A percentile compares a stretch with the other conserved stretches of the same genome.
Evolutionary conservation across 2,113 vertebrate genomes (phyloP).

Genomic region (Pipa parva): DNA sequence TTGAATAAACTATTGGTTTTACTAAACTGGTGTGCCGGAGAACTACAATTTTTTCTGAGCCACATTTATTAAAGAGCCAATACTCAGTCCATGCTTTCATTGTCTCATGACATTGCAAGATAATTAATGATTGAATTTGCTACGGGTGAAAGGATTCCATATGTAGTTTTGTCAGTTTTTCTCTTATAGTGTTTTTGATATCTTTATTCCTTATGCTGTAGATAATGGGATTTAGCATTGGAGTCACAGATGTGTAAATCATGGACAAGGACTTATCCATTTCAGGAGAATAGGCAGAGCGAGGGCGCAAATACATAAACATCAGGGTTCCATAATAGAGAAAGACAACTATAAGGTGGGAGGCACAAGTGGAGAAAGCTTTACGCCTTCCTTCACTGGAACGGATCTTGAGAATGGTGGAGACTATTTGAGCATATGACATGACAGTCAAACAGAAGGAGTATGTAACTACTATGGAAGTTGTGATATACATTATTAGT

Average conservation of each 20-base stretch:
- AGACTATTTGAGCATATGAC: background rate
- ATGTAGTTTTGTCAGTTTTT: no score
- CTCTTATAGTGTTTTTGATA: conserved; percentile 46
- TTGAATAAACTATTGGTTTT: no score
- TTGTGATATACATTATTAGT: background rate
- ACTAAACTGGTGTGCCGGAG: no score
- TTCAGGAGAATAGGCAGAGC: background rate
- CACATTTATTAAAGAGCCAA: no score
- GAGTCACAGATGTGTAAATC: conserved; percentile 12
- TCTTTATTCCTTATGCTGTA: conserved; percentile 25
- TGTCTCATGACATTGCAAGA: no score
- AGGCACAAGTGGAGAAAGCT: conserved; percentile 2
- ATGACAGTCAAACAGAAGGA: background rate
- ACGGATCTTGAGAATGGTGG: background rate
- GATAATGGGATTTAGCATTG: conserved; percentile 20
- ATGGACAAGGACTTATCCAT: background rate
- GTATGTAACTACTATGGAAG: no score
- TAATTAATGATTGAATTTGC: no score
- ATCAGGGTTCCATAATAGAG: background rate
- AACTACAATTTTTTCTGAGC: no score
- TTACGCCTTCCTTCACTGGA: background rate
- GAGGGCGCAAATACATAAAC: conserved; percentile 3
- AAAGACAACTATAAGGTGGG: conserved; percentile 3
- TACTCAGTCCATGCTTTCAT: no score
- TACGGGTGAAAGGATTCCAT: no score